Base-by-base conservation (phyloP, 92 coral and sea anemone species). In the Palythoa heliodiscus region DNA sequence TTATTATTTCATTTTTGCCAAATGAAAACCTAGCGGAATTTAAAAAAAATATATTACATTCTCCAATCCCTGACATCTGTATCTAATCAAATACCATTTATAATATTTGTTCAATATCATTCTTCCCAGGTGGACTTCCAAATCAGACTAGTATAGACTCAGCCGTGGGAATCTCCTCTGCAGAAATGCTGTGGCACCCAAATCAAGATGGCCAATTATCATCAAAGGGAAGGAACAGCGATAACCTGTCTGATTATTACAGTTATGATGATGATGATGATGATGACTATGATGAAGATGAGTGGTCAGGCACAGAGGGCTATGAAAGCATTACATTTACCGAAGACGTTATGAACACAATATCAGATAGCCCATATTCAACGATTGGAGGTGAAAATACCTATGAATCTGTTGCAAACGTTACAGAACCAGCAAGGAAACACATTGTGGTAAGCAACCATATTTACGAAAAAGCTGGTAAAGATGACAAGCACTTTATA, bases 241-340 rank as follows among this genome's bases (percentile, higher is more conserved):
- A 16, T 73, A 61, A 23, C 13, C 20, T n/a, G 53, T 40, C 83
- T 61, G 83, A 43, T 11, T 20, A 64, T 20, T 48, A 47, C 73
- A 66, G 84, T 4, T 23, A 43, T 52, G 69, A 64, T 0, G 35
- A 29, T 29, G 35, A 29, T 0, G 35, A 29, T 29, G 35, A 29
- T 29, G 35, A 29, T 10, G 39, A 55, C 19, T n/a, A 23, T 24
- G n/a, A 54, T 13, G 70, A 76, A 0, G 43, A 54, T 5, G 70
- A 76, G 0, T 57, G 82, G 82, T 43, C 38, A 12, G 40, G 40
- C 11, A 25, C 60, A 9, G 58, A 80, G 39, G 57, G 74, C 15
- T 80, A 66, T 20, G 84, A 22, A 52, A 64, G 24, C 60, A 16
- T 66, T 66, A 60, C 73, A 47, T 24, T 80, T 66, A 64, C 74